These are phyloP conservation scores for Neotoma lepida DNA, from an alignment of 2,113 vertebrate species.

Conservation along the genomic window DNA sequence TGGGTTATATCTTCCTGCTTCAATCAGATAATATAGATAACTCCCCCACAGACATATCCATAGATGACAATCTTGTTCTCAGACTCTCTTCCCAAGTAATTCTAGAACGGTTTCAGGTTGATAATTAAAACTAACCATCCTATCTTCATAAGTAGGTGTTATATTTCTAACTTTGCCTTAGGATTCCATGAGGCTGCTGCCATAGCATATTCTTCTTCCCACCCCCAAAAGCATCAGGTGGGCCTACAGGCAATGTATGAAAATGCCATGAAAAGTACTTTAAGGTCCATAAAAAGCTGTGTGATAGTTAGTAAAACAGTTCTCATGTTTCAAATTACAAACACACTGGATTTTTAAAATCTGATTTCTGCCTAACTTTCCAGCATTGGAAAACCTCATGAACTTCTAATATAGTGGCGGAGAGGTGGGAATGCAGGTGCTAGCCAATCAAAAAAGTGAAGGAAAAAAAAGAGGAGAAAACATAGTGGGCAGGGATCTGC, in stretches of 20 bases:
- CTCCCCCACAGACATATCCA: background rate
- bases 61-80: background rate
- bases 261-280: conserved; percentile 66
- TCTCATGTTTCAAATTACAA: conserved; percentile 76
- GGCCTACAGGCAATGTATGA: conserved; percentile 19
- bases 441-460: conserved; percentile 73
- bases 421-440: conserved; percentile 58
- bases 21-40: background rate
- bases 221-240: background rate
- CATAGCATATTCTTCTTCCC: conserved; percentile 22
- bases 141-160: background rate
- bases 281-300: conserved; percentile 64
- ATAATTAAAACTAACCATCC: background rate
- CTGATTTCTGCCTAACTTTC: conserved; percentile 74
- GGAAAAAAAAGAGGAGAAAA: conserved; percentile 36
- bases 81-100: background rate
- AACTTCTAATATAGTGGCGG: conserved; percentile 70
- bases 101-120: background rate
- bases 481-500: background rate
- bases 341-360: conserved; percentile 69
- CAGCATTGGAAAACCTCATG: conserved; percentile 80
- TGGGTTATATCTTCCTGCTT: background rate
- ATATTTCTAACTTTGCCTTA: conserved; percentile 3
- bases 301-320: conserved; percentile 71
- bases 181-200: background rate